These are phyloP conservation scores for Electrophaes corylata DNA, from an alignment of 2,888 invertebrate species.

Conservation along the genomic window DNA sequence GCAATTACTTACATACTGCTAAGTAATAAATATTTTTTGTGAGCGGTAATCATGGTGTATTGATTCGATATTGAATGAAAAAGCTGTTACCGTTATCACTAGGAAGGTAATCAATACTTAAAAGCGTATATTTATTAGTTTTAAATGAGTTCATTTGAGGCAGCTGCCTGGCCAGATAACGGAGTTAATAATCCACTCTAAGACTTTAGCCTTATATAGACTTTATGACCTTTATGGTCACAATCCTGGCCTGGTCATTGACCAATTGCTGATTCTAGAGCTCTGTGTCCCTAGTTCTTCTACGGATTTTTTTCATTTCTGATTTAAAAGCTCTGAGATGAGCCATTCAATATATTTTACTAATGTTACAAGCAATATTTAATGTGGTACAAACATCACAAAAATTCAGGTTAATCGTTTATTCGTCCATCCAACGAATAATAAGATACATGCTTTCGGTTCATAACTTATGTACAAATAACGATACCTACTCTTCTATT, in stretches of 20 bases:
- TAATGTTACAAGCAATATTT: not conserved
- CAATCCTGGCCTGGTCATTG: too few species aligned
- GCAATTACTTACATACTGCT: constrained; percentile 37
- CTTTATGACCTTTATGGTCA: too few species aligned
- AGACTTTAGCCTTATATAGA: too few species aligned
- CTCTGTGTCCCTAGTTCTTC: too few species aligned
- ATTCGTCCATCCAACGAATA: constrained; percentile 13
- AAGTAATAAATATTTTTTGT: constrained; percentile 41
- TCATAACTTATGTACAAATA: constrained; percentile 14
- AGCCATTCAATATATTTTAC: not conserved
- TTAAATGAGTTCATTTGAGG: not conserved
- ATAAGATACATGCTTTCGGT: constrained; percentile 10
- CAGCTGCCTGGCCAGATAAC: not conserved
- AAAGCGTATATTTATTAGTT: constrained; percentile 11
- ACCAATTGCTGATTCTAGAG: too few species aligned
- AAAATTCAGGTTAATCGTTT: constrained; percentile 21
- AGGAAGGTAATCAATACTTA: constrained; percentile 18
- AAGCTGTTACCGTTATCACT: constrained; percentile 37
- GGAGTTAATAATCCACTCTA: not conserved
- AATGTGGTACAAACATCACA: constrained; percentile 2
- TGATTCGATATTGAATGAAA: constrained; percentile 38
- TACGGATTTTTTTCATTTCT: too few species aligned
- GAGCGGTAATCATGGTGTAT: constrained; percentile 34
- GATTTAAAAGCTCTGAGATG: not conserved
- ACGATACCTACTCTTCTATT: constrained; percentile 13